phyloP scores from a whole-genome alignment of 2,888 invertebrate species.

The Pomacea canaliculata region DNA sequence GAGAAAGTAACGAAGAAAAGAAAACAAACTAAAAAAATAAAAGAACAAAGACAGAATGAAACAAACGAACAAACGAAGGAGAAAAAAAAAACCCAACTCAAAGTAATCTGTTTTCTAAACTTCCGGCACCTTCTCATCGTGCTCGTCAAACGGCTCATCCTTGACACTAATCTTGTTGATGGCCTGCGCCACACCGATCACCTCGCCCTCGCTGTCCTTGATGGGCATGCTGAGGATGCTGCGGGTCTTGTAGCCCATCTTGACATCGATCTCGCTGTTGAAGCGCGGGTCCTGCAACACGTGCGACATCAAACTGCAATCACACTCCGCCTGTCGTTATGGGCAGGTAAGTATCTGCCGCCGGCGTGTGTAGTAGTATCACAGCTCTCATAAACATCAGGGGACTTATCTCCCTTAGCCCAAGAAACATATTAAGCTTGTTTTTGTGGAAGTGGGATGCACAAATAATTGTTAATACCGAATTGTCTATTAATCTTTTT shows the following conservation, averaged over 20 bases:
- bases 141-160: conserved; percentile 65
- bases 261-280: conserved; percentile 63
- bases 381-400: too few species aligned
- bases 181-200: conserved; percentile 68
- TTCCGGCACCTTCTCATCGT: conserved; percentile 66
- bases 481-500: too few species aligned
- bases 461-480: too few species aligned
- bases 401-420: too few species aligned
- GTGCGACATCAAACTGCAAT: background rate
- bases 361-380: too few species aligned
- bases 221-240: conserved; percentile 67
- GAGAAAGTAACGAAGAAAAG: background rate
- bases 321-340: background rate
- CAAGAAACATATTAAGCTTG: too few species aligned
- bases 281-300: conserved; percentile 67
- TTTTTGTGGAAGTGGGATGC: too few species aligned
- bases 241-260: conserved; percentile 65
- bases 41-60: background rate
- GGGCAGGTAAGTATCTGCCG: background rate
- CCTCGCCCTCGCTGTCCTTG: conserved; percentile 63
- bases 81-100: background rate
- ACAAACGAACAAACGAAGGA: background rate
- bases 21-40: background rate
- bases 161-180: conserved; percentile 64
- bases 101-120: background rate